These are phyloP conservation scores for Scylla paramamosain DNA, from an alignment of 1,140 invertebrate species.

Conservation along the genomic window DNA sequence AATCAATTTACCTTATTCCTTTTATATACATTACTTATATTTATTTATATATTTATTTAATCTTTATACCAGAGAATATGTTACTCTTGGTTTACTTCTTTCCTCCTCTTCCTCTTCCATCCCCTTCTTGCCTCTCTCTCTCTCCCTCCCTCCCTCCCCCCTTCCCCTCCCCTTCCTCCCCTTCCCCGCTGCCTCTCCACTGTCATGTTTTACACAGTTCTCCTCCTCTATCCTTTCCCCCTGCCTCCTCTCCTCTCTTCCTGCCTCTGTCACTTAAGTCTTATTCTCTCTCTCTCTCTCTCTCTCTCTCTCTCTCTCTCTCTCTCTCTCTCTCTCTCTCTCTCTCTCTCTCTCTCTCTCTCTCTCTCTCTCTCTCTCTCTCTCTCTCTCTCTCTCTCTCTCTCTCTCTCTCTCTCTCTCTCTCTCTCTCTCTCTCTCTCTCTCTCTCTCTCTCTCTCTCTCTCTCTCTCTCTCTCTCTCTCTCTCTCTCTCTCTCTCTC, in stretches of 20 bases:
- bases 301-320: background rate
- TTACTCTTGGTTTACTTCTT: too few relatives aligned
- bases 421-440: background rate
- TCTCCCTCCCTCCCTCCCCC: background rate
- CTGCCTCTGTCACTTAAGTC: background rate
- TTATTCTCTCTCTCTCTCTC: background rate
- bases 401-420: background rate
- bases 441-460: background rate
- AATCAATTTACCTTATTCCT: too few relatives aligned
- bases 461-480: background rate
- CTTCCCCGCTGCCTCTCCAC: background rate
- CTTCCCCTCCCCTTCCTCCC: background rate
- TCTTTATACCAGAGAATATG: too few relatives aligned
- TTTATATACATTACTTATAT: too few relatives aligned
- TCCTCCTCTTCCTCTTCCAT: background rate
- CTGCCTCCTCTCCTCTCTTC: background rate
- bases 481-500: background rate
- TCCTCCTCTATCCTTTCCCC: background rate
- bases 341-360: too few relatives aligned
- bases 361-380: too few relatives aligned
- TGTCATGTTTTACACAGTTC: too few relatives aligned
- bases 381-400: too few relatives aligned
- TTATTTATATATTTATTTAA: too few relatives aligned
- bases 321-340: background rate
- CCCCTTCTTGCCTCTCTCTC: background rate